These are phyloP conservation scores for Bombus impatiens DNA, from an alignment of 1,140 invertebrate genomes.

Conservation along the genomic window DNA sequence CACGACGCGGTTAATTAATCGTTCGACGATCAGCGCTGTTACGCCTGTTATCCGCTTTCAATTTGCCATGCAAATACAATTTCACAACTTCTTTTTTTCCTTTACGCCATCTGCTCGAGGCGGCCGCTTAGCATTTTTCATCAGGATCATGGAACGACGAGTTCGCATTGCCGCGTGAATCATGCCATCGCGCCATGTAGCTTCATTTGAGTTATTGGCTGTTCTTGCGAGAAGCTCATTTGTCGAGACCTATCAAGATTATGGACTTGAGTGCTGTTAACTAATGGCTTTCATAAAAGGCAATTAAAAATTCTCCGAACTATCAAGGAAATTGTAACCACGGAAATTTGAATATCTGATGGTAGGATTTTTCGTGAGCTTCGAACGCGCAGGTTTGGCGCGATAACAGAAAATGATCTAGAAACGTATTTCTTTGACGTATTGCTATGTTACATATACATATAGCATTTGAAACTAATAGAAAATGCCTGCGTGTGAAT, in stretches of 20 bases:
- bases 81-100: not conserved
- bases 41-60: not conserved
- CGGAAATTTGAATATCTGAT: too few relatives aligned
- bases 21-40: constrained; percentile 4
- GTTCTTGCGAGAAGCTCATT: not conserved
- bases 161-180: not conserved
- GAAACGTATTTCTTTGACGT: too few relatives aligned
- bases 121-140: not conserved
- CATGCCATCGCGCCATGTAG: not conserved
- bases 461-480: too few relatives aligned
- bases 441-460: too few relatives aligned
- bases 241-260: not conserved
- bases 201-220: constrained; percentile 5
- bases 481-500: not conserved
- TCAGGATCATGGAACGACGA: not conserved
- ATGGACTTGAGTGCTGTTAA: not conserved
- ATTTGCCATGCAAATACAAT: constrained; percentile 17
- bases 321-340: not conserved
- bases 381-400: too few relatives aligned
- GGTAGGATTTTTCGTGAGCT: too few relatives aligned
- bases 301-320: not conserved
- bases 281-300: not conserved
- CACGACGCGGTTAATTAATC: constrained; percentile 53
- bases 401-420: too few relatives aligned
- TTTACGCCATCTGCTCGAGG: not conserved